phyloP scores from a whole-genome alignment of 2,113 vertebrate genomes.

The Clarias macrocephalus region DNA sequence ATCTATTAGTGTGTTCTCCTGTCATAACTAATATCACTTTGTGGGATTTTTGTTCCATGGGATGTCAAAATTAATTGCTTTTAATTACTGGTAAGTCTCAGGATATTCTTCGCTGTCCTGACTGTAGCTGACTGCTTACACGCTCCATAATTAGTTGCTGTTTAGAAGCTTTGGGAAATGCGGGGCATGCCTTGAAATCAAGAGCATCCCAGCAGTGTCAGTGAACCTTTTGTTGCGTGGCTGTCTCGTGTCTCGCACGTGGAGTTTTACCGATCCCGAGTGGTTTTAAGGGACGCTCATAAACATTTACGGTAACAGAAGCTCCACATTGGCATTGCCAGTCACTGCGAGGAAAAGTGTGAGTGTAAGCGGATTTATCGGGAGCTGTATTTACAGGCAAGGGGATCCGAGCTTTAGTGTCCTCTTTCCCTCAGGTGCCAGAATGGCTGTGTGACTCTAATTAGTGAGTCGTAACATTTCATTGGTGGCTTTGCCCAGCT shows the following conservation, averaged over 20 bases:
- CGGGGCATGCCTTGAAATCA: conserved; percentile 12
- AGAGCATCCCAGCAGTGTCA: conserved; percentile 34
- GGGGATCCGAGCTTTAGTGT: conserved; percentile 43
- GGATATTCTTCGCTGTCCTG: conserved; percentile 28
- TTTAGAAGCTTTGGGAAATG: conserved; percentile 27
- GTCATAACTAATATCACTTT: conserved; percentile 46
- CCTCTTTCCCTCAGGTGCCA: conserved; percentile 56
- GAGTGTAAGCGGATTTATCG: conserved; percentile 56
- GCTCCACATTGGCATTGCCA: conserved; percentile 48
- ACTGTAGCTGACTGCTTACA: background rate
- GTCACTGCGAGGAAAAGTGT: conserved; percentile 49
- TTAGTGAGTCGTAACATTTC: conserved; percentile 50
- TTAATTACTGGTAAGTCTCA: conserved; percentile 23
- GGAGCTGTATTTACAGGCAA: conserved; percentile 52
- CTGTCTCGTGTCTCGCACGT: conserved; percentile 60
- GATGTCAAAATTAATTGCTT: conserved; percentile 6
- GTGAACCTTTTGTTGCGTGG: conserved; percentile 51
- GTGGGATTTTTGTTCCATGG: background rate
- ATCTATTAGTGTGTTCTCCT: background rate
- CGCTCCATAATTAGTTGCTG: conserved; percentile 22
- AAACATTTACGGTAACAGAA: conserved; percentile 66
- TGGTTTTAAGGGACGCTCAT: conserved; percentile 66
- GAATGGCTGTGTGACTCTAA: conserved; percentile 42
- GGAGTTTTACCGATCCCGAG: conserved; percentile 67
- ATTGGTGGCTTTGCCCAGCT: conserved; percentile 30